These are phyloP conservation scores for Lasioglossum vierecki DNA, from an alignment of 2,888 invertebrate genomes.

Conservation along the genomic window DNA sequence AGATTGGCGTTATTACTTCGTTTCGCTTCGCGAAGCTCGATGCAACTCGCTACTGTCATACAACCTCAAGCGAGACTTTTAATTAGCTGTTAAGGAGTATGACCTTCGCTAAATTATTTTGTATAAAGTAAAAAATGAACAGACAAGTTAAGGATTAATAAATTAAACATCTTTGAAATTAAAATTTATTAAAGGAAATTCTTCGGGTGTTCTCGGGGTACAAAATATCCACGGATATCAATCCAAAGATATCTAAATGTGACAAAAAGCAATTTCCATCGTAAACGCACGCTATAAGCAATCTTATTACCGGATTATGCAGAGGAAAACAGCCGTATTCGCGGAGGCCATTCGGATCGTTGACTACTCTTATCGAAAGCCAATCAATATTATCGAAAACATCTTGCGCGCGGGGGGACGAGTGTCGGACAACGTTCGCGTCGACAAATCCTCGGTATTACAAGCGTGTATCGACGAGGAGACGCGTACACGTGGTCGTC, in stretches of 20 bases:
- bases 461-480: conserved; percentile 35
- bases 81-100: neutral
- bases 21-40: neutral
- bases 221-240: neutral
- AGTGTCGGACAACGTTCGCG: neutral
- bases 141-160: no score
- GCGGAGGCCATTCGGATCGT: neutral
- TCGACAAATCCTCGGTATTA: conserved; percentile 54
- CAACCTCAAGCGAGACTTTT: neutral
- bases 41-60: neutral
- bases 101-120: no score
- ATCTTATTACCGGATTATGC: conserved; percentile 2
- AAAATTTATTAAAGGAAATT: neutral
- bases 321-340: neutral
- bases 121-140: no score
- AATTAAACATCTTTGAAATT: neutral
- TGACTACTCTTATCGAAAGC: neutral
- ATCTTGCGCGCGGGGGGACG: neutral
- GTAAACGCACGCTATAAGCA: neutral
- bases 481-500: conserved; percentile 3
- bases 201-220: neutral
- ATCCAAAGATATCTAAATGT: neutral
- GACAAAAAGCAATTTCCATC: neutral
- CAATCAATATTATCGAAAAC: neutral
- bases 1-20: neutral